These are phyloP conservation scores for Sphyrna mokarran DNA, from an alignment of 2,113 vertebrate genomes.

Conservation along the genomic window DNA sequence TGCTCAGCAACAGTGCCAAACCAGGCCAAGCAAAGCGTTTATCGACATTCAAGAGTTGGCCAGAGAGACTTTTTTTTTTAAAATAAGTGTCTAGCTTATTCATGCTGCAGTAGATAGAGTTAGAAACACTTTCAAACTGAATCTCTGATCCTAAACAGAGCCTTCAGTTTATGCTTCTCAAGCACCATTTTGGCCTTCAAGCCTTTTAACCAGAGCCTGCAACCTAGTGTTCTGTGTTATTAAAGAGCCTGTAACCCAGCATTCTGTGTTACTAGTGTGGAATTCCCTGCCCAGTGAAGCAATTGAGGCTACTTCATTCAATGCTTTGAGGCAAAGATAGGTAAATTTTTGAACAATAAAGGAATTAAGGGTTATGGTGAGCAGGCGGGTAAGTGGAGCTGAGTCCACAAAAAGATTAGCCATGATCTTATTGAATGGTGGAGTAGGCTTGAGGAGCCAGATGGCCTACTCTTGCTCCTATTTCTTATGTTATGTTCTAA, in stretches of 20 bases:
- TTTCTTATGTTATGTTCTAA: not conserved
- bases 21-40: conserved; percentile 14
- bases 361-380: no score
- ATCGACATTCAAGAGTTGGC: not conserved
- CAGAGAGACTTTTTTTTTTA: not conserved
- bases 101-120: not conserved
- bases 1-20: not conserved
- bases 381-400: no score
- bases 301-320: no score
- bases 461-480: no score
- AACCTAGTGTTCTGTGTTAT: not conserved
- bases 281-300: no score
- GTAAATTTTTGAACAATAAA: no score
- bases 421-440: no score
- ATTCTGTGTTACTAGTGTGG: not conserved
- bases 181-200: not conserved
- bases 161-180: not conserved
- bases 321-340: no score
- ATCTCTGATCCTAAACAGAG: not conserved
- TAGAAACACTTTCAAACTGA: not conserved
- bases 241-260: no score
- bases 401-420: no score
- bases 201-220: not conserved
- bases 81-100: not conserved
- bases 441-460: no score